Evolutionary conservation across 1,140 invertebrate species (phyloP), one percentile per base, ranked within the genome.

Genomic region (Macrobrachium nipponense): DNA sequence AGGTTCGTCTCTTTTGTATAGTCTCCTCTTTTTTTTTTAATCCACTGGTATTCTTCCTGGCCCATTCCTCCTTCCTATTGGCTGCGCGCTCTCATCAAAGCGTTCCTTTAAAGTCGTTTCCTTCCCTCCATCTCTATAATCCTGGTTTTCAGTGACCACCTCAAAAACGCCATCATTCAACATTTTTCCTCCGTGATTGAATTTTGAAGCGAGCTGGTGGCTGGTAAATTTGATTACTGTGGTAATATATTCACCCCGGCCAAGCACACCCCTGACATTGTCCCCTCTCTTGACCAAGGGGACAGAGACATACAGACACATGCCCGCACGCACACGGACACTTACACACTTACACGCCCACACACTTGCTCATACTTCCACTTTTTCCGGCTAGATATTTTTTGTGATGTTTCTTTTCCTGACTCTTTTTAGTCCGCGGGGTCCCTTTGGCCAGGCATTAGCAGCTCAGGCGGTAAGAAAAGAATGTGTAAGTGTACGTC

Each of bases 121-220:
- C n/a, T 20, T 20, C 76, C n/a, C n/a, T 78, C 70, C 70, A 18
- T 73, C 70, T n/a, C 23, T n/a, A 23, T 43, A 73, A 73, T 23
- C 23, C 70, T 7, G 23, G 23, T 43, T 20, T n/a, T 44, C 27
- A 27, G 44, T 44, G 44, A n/a, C 27, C 72, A 75, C 72, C n/a
- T 18, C 72, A 82, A 83, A 44, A 51, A 10, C 60, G 60, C 59
- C 70, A 84, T 84, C 66, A 64, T 59, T 77, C 73, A 84, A 76
- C 75, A 77, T 84, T 84, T 77, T 77, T 84, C 75, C 82, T 27
- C 80, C 80, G 70, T 84, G 82, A 84, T 84, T 77, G 75, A 84
- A 84, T 84, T 84, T 84, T 77, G 82, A 66, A 77, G 82, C 73
- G 73, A 84, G 82, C 73, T 43, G 27, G 60, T 77, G 82, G 60